A percentile compares a stretch with the other conserved stretches of the same genome.
phyloP scores from a whole-genome alignment of 2,113 vertebrate genomes.

The Xiphophorus couchianus region DNA sequence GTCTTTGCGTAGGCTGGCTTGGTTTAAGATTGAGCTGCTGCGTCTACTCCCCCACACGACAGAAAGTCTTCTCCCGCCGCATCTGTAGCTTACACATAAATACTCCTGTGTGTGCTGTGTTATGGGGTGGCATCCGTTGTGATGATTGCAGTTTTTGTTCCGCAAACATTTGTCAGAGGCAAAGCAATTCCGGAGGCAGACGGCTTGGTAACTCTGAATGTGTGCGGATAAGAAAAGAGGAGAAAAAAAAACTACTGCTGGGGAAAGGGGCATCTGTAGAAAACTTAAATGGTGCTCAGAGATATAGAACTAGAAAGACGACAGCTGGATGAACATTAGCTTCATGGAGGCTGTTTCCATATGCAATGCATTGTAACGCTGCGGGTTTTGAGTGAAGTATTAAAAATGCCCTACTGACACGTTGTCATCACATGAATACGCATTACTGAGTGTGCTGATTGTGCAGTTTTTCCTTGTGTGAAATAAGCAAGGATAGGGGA shows the following conservation, averaged over 20 bases:
- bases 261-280: conserved; percentile 1
- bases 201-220: conserved; percentile 4
- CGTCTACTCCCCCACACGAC: conserved; percentile 49
- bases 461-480: background rate
- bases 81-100: conserved; percentile 48
- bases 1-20: conserved; percentile 23
- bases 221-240: conserved; percentile 16
- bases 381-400: background rate
- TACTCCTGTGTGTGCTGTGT: conserved; percentile 24
- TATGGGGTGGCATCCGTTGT: conserved; percentile 30
- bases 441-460: background rate
- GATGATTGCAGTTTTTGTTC: conserved; percentile 48
- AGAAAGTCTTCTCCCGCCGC: conserved; percentile 22
- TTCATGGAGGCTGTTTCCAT: background rate
- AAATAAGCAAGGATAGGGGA: background rate
- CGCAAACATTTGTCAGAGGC: conserved; percentile 49
- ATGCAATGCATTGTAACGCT: too few relatives aligned
- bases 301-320: background rate
- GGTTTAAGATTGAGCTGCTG: conserved; percentile 39
- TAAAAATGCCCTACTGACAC: background rate
- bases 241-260: background rate
- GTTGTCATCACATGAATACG: background rate
- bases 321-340: background rate
- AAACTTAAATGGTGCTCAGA: conserved; percentile 21
- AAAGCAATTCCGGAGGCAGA: conserved; percentile 34